Evolutionary conservation across 2,113 vertebrate species (phyloP).

Genomic region (Aspiorhynchus laticeps): DNA sequence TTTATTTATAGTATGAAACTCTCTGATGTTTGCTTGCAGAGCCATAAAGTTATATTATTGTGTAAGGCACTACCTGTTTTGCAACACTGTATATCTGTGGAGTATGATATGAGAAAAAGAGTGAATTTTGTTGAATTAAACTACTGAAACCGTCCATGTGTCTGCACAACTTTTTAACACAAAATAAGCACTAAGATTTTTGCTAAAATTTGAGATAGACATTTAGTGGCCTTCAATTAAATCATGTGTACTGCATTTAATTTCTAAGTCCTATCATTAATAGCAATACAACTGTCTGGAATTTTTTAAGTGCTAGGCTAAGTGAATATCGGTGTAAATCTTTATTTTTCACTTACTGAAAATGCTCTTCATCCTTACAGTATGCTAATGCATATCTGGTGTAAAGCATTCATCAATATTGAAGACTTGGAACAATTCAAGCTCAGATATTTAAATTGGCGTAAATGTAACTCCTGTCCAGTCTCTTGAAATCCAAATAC

Average conservation of each 20-base stretch:
- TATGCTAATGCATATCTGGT: neutral
- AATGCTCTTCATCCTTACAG: neutral
- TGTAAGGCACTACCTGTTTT: slow-evolving; percentile 13
- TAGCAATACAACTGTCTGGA: neutral
- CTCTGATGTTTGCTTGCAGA: neutral
- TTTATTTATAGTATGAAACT: slow-evolving; percentile 1
- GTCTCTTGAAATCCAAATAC: too few species aligned
- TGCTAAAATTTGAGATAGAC: neutral
- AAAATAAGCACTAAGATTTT: neutral
- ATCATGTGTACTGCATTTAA: neutral
- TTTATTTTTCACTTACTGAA: neutral
- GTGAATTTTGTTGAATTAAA: slow-evolving; percentile 6
- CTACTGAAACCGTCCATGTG: neutral
- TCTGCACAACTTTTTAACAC: neutral
- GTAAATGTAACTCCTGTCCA: too few species aligned
- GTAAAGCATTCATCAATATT: neutral
- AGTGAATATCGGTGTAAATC: neutral
- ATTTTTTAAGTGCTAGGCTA: neutral
- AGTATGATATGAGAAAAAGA: neutral
- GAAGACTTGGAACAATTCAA: neutral
- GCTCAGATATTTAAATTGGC: neutral
- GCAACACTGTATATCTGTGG: neutral
- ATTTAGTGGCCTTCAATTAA: neutral
- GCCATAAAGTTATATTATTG: neutral
- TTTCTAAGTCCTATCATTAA: neutral